phyloP scores from a whole-genome alignment of 2,888 invertebrate species.

The Noctua fimbriata region DNA sequence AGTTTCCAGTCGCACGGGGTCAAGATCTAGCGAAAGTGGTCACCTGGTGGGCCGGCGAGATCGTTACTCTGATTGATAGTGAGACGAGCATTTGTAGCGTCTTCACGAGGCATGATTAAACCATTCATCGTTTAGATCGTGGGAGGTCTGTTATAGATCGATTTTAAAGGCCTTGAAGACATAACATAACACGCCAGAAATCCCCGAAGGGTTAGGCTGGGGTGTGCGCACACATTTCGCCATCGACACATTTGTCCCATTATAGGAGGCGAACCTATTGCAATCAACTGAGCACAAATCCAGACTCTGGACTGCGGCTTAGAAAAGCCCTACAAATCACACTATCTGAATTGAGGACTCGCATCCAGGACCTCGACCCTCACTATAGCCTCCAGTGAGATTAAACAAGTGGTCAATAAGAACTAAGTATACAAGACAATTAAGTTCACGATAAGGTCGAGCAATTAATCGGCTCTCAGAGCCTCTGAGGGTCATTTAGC shows the following conservation, averaged over 20 bases:
- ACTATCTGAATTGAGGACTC: neutral
- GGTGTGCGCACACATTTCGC: neutral
- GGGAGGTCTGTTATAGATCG: conserved; percentile 18
- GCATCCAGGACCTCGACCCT: neutral
- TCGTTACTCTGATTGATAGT: conserved; percentile 52
- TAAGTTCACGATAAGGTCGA: neutral
- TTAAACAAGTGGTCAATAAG: neutral
- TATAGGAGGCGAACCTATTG: neutral
- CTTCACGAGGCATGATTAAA: conserved; percentile 38
- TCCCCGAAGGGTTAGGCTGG: neutral
- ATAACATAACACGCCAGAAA: neutral
- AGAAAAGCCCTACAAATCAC: neutral
- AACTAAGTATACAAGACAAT: neutral
- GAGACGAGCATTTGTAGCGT: conserved; percentile 41
- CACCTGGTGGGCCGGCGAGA: conserved; percentile 33
- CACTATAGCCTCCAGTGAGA: neutral
- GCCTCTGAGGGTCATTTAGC: neutral
- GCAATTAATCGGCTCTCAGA: neutral
- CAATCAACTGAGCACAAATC: too few relatives aligned
- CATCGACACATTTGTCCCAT: neutral
- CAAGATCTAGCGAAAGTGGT: conserved; percentile 70
- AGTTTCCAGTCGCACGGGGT: conserved; percentile 66
- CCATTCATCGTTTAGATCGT: conserved; percentile 17
- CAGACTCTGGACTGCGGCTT: neutral
- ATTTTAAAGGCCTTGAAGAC: neutral